A percentile compares a stretch with the other conserved stretches of the same genome.
Conservation (phyloP, 2,113 vertebrate species). For the Tricholaema leucomelas region DNA sequence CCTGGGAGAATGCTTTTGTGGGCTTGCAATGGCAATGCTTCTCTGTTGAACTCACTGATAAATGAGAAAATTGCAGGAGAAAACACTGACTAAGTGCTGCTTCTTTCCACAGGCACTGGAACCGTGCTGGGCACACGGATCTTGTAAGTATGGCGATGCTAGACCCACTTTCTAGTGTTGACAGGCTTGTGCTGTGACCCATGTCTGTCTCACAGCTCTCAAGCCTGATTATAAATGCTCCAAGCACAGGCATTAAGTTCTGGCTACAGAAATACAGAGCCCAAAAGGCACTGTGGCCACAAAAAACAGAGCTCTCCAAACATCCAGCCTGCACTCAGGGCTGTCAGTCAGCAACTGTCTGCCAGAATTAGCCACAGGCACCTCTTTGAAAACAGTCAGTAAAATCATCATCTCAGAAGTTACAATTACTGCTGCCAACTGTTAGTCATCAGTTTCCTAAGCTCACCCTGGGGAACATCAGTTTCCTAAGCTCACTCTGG, state of each 20-base stretch:
- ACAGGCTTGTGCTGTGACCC: not conserved
- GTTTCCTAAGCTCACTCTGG: not conserved
- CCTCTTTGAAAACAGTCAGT: not conserved
- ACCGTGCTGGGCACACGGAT: constrained; percentile 21
- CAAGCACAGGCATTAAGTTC: not conserved
- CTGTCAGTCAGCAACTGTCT: not conserved
- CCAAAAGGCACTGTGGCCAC: not conserved
- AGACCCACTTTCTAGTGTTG: not conserved
- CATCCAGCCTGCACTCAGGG: not conserved
- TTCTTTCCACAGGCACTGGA: not conserved
- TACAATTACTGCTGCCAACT: not conserved
- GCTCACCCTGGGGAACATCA: not conserved
- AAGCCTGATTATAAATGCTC: not conserved
- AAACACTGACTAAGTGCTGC: not conserved
- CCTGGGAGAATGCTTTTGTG: not conserved
- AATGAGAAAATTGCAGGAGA: not conserved
- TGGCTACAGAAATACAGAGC: not conserved
- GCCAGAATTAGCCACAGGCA: accelerated
- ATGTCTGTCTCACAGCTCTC: not conserved
- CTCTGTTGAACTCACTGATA: not conserved
- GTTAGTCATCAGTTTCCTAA: not conserved
- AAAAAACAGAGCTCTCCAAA: not conserved
- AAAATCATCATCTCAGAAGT: not conserved
- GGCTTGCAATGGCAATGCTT: not conserved
- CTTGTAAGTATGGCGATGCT: constrained; percentile 37